phyloP scores from a whole-genome alignment of 2,888 invertebrate species.

The Vannuccia rotundouncinata region DNA sequence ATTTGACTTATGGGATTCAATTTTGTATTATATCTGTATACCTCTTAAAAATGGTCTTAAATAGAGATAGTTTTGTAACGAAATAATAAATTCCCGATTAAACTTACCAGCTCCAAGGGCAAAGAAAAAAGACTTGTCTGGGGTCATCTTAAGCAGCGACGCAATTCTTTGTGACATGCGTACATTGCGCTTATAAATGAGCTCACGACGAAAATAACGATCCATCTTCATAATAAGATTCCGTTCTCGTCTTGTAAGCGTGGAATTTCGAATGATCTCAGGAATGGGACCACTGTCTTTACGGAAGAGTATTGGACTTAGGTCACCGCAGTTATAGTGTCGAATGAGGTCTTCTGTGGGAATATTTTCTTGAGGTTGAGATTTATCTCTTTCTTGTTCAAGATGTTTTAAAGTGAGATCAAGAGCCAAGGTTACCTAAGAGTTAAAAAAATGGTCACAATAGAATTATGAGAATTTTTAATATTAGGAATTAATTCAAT shows the following conservation, averaged over 20 bases:
- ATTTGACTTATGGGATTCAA: too few species aligned
- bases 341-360: conserved; percentile 57
- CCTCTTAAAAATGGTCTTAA: conserved; percentile 36
- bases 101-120: conserved; percentile 60
- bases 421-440: conserved; percentile 58
- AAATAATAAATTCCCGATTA: too few species aligned
- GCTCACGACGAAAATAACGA: conserved; percentile 58
- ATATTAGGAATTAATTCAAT: too few species aligned
- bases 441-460: too few species aligned
- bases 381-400: conserved; percentile 49
- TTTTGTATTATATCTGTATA: too few species aligned
- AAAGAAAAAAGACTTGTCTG: conserved; percentile 59
- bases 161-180: conserved; percentile 59
- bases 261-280: not conserved
- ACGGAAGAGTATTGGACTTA: conserved; percentile 56
- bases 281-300: conserved; percentile 45
- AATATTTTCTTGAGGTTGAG: conserved; percentile 40
- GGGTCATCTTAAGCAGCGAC: conserved; percentile 55
- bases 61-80: not conserved
- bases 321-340: conserved; percentile 59
- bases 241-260: not conserved
- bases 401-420: conserved; percentile 58
- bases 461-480: too few species aligned
- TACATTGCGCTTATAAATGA: conserved; percentile 59
- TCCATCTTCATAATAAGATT: conserved; percentile 52